Conservation (phyloP, 1,140 invertebrate genomes). For the Arion vulgaris region DNA sequence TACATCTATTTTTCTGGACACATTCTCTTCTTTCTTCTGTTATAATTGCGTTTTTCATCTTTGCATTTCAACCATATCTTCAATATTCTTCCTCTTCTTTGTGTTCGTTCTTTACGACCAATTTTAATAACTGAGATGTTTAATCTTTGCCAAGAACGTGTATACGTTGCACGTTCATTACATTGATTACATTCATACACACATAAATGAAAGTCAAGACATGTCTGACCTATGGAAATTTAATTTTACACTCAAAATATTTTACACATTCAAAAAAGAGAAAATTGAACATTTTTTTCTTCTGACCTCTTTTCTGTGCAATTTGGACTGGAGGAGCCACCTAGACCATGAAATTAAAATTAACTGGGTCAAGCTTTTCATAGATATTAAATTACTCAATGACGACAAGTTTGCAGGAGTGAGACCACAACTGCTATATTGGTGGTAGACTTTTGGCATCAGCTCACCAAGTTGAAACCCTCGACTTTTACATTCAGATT, state of each 20-base stretch:
- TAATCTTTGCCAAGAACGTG: no score
- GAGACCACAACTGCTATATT: neutral
- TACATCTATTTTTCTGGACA: no score
- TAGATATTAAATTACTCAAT: slow-evolving; percentile 50
- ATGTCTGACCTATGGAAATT: neutral
- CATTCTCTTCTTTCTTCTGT: no score
- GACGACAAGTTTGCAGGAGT: slow-evolving; percentile 38
- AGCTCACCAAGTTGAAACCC: neutral
- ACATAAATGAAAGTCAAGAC: no score
- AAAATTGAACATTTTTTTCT: slow-evolving; percentile 68
- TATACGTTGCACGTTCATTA: no score
- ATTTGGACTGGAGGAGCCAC: slow-evolving; percentile 73
- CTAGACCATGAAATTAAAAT: slow-evolving; percentile 68
- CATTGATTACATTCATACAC: no score
- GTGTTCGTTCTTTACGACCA: no score
- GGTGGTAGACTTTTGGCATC: neutral
- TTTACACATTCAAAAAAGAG: neutral
- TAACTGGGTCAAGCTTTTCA: slow-evolving; percentile 50
- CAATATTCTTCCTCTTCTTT: no score
- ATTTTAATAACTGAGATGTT: no score
- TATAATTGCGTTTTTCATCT: no score
- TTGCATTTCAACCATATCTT: no score
- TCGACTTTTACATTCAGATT: neutral
- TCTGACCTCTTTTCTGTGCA: slow-evolving; percentile 74
- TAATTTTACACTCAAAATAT: slow-evolving; percentile 34